phyloP scores from a whole-genome alignment of 2,113 vertebrate genomes.

The Delphinus delphis region DNA sequence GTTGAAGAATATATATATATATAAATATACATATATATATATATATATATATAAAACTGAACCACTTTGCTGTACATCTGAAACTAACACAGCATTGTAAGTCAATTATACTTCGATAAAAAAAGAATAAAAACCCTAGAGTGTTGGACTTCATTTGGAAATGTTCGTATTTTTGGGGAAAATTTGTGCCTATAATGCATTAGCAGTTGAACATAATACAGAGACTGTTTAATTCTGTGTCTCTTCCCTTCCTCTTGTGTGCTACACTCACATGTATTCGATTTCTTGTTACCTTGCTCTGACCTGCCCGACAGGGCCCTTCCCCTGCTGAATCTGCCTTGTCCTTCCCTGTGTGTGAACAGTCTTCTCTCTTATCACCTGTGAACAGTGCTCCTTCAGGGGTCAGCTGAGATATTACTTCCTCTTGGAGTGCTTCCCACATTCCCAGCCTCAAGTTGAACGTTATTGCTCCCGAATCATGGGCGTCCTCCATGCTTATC shows the following conservation, averaged over 20 bases:
- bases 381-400: not conserved
- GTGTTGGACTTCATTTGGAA: not conserved
- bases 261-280: fast-evolving
- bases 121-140: not conserved
- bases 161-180: not conserved
- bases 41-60: not conserved
- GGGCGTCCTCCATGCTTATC: no score
- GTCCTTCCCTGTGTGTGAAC: not conserved
- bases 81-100: not conserved
- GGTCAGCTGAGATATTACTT: not conserved
- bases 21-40: not conserved
- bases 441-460: not conserved
- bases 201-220: not conserved
- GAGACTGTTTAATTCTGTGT: not conserved
- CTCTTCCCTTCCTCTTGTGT: not conserved
- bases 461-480: not conserved
- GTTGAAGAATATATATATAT: not conserved
- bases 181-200: not conserved
- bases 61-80: not conserved
- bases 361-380: not conserved
- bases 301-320: not conserved
- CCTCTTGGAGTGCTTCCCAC: not conserved
- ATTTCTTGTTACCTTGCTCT: not conserved
- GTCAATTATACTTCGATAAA: not conserved
- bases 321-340: not conserved